Evolutionary conservation across 2,888 invertebrate species (phyloP).

Genomic region (Hydroisotoma schaefferi): DNA sequence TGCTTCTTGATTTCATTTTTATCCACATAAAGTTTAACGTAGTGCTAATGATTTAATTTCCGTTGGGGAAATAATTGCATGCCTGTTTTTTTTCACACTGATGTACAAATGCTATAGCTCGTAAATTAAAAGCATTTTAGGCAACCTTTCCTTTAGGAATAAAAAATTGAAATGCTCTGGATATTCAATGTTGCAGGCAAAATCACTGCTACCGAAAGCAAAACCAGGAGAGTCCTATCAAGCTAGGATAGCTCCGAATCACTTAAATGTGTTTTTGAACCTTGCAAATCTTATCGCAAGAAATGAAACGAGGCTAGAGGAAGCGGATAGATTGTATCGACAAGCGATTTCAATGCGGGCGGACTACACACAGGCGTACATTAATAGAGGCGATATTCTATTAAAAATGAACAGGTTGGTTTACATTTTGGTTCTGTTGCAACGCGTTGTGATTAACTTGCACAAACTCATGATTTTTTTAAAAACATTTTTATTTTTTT

Average conservation of each 20-base stretch:
- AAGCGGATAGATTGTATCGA: conserved; percentile 88
- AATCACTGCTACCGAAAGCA: conserved; percentile 81
- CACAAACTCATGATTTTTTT: background rate
- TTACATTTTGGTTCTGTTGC: background rate
- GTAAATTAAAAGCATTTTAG: too few species aligned
- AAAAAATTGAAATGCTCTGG: too few species aligned
- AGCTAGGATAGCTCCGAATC: conserved; percentile 91
- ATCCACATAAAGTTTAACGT: too few species aligned
- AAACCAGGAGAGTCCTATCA: conserved; percentile 93
- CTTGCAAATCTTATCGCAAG: conserved; percentile 90
- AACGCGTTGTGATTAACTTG: background rate
- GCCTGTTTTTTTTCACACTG: too few species aligned
- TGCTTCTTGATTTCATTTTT: too few species aligned
- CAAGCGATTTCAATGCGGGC: conserved; percentile 97
- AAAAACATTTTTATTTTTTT: conserved; percentile 1
- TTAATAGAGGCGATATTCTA: conserved; percentile 92
- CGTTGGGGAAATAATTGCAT: too few species aligned
- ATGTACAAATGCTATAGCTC: too few species aligned
- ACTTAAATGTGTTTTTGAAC: conserved; percentile 92
- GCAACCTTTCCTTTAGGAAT: too few species aligned
- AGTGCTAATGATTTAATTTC: too few species aligned
- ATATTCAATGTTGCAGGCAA: conserved; percentile 64
- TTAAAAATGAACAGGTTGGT: conserved; percentile 76
- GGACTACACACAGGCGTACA: conserved; percentile 93
- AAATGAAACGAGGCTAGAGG: conserved; percentile 84